A percentile compares a stretch with the other conserved stretches of the same genome.
Evolutionary conservation across 1,140 invertebrate species (phyloP).

Genomic region (Heliconius hewitsoni): DNA sequence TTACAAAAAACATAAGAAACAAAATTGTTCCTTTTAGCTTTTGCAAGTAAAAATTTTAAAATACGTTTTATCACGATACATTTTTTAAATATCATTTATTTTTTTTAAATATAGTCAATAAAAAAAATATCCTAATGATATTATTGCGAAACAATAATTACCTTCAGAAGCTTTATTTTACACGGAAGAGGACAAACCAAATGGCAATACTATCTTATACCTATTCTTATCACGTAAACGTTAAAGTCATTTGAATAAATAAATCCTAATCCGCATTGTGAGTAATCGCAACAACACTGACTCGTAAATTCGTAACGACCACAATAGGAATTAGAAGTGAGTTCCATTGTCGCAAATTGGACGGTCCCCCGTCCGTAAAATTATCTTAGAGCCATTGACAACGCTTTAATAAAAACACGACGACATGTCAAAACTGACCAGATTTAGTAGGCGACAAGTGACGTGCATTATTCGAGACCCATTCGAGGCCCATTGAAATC

Average conservation of each 20-base stretch:
- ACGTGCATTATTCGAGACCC: constrained; percentile 62
- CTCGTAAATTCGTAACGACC: constrained; percentile 61
- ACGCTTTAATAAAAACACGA: constrained; percentile 77
- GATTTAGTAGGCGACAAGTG: constrained; percentile 76
- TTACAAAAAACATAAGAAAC: too few species aligned
- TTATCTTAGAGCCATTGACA: constrained; percentile 64
- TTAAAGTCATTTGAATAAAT: constrained; percentile 74
- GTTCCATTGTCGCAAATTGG: constrained; percentile 75
- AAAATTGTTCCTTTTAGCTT: too few species aligned
- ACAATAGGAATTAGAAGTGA: constrained; percentile 77
- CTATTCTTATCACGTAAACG: constrained; percentile 50
- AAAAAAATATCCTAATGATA: too few species aligned
- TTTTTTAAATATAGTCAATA: too few species aligned
- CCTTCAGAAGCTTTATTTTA: too few species aligned
- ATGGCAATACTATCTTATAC: constrained; percentile 32
- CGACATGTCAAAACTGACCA: constrained; percentile 79
- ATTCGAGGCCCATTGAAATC: constrained; percentile 68
- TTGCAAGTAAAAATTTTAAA: too few species aligned
- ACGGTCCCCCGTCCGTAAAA: constrained; percentile 64
- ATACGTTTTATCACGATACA: too few species aligned
- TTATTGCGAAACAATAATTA: too few species aligned
- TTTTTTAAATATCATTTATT: too few species aligned
- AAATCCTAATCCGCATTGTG: constrained; percentile 74
- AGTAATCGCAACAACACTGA: constrained; percentile 67
- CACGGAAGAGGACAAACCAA: not conserved